Percentiles rank a stretch among this genome's conserved stretches.
These are phyloP conservation scores for Corbicula japonica DNA, from an alignment of 2,888 invertebrate species.

Conservation along the genomic window DNA sequence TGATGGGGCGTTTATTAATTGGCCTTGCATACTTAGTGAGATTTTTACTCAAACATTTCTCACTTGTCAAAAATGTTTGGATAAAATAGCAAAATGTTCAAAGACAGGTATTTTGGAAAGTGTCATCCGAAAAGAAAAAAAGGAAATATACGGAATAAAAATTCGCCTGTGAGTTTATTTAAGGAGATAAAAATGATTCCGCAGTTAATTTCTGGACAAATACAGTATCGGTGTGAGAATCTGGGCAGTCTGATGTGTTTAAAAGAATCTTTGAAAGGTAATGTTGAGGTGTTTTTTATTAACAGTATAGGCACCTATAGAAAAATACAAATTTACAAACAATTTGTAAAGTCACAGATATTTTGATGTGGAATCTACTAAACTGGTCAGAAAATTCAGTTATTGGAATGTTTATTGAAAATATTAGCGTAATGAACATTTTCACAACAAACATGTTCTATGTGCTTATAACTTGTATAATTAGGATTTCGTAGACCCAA, in stretches of 20 bases:
- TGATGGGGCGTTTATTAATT: constrained; percentile 40
- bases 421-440: too few relatives aligned
- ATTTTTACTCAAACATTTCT: constrained; percentile 9
- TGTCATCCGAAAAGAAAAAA: constrained; percentile 13
- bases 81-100: neutral
- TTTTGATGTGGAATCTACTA: too few relatives aligned
- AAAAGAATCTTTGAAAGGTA: constrained; percentile 3
- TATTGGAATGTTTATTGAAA: too few relatives aligned
- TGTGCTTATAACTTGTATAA: too few relatives aligned
- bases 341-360: too few relatives aligned
- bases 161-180: constrained; percentile 12
- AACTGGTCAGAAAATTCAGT: too few relatives aligned
- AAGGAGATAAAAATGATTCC: constrained; percentile 38
- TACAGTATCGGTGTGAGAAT: constrained; percentile 22
- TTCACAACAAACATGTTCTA: too few relatives aligned
- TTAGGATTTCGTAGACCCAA: too few relatives aligned
- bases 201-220: constrained; percentile 1
- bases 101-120: neutral
- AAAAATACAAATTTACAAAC: too few relatives aligned
- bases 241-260: constrained; percentile 22
- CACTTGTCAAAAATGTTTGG: neutral
- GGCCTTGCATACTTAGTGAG: constrained; percentile 3
- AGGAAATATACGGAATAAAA: neutral
- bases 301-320: too few relatives aligned
- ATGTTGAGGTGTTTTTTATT: too few relatives aligned